Evolutionary conservation across 2,888 invertebrate species (phyloP), one percentile per base, ranked within the genome.

Genomic region (Noctua janthe): DNA sequence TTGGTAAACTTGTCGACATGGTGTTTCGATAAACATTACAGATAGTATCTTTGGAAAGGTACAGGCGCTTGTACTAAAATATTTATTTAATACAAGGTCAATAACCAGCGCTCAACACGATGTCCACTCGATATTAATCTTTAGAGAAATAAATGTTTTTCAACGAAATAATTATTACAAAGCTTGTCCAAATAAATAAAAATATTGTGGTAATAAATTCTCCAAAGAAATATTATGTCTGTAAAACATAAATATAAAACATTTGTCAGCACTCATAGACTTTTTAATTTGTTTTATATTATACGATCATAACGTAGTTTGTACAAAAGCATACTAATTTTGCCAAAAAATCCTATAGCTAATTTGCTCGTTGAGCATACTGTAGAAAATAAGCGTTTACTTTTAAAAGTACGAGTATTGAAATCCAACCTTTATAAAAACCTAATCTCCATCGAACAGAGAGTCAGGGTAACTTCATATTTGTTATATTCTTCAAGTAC

Each of bases 1-100:
- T 85, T 70, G 51, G 56, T 76, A 71, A 80, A 84, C 80, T 87
- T 87, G 67, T 71, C 43, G 67, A 87, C 71, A 83, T 76, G 66
- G 66, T 78, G 72, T 74, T 85, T 67, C 87, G 71, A 76, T 83
- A 80, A 83, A 87, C 79, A 83, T 78, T 79, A 87, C 43, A 80
- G 87, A 87, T 84, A 84, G 35, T 51, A 76, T 79, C 23, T 85
- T 87, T 76, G 29, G 35, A 67, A 73, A 70, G 56, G 69, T 69
- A 69, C 69, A 69, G 17, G 67, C 71, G 20, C 51, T 59, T 66
- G 49, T 74, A 49, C 75, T 78, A 43, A 69, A 78, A 81, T 81
- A 87, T 81, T 76, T 69, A 81, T 76, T 64, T 23, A 77, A 43
- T 71, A 62, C 59, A 23, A 76, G 56, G 80, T 83, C 76, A 72